Evolutionary conservation across 1,140 invertebrate genomes (phyloP).

Genomic region (Heliconius eleuchia): DNA sequence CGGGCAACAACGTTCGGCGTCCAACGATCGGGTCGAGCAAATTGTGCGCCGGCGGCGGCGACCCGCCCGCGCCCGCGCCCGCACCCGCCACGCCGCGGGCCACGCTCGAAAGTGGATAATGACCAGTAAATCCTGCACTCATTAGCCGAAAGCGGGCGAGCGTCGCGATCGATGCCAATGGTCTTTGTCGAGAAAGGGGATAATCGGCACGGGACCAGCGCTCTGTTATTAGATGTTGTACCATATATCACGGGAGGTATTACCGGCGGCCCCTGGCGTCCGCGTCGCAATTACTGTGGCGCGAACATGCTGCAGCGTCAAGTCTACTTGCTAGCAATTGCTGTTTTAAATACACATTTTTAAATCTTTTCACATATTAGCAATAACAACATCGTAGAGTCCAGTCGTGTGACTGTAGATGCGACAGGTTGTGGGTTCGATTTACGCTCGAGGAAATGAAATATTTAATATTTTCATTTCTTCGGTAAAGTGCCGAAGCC

Average conservation of each 20-base stretch:
- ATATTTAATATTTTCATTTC: too few relatives aligned
- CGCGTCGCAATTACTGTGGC: constrained; percentile 65
- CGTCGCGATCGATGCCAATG: constrained; percentile 75
- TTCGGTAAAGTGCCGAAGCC: too few relatives aligned
- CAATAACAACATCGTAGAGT: neutral
- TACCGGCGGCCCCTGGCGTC: constrained; percentile 67
- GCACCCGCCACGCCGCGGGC: constrained; percentile 62
- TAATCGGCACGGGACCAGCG: constrained; percentile 63
- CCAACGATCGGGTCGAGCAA: constrained; percentile 56
- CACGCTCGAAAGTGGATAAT: constrained; percentile 74
- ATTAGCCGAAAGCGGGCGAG: constrained; percentile 71
- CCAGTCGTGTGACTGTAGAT: too few relatives aligned
- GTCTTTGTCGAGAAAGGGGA: constrained; percentile 70
- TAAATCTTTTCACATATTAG: neutral
- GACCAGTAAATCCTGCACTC: constrained; percentile 72
- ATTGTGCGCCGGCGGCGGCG: constrained; percentile 65
- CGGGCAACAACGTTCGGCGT: constrained; percentile 50
- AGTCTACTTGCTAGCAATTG: neutral
- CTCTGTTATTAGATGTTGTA: constrained; percentile 77
- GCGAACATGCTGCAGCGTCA: constrained; percentile 41
- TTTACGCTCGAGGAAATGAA: too few relatives aligned
- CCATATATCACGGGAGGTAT: constrained; percentile 76
- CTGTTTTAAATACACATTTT: neutral
- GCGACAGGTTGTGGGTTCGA: too few relatives aligned
- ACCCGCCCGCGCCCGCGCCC: constrained; percentile 37